Evolutionary conservation across 2,113 vertebrate genomes (phyloP), one percentile per base, ranked within the genome.

Genomic region (Trichechus manatus): DNA sequence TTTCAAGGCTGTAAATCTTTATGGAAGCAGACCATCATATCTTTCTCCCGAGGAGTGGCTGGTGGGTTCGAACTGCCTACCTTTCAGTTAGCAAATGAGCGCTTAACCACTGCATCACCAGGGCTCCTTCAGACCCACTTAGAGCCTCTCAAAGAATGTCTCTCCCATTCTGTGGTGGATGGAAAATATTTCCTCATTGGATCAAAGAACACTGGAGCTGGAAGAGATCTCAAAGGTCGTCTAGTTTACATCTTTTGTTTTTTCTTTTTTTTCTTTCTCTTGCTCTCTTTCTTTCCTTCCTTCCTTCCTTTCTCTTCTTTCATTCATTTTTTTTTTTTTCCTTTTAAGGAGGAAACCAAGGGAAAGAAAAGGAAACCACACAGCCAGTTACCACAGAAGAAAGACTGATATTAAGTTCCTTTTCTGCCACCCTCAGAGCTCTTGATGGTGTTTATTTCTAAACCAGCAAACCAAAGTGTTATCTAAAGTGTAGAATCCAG

Each of bases 231-330:
- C 59, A 50, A 44, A 90, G 36, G 29, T 89, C 72, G n/a, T 93
- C 64, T 81, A 84, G 19, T 85, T 94, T 81, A 94, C 91, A 95
- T 83, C 53, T 89, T 4, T 88, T 74, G 90, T 87, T 33, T 88
- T 91, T 63, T 66, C 42, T 84, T 7, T 87, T 33, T 88, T 91
- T 63, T 66, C 42, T 84, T 7, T 81, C n/a, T 53, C 7, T 23
- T 3, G 10, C 14, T 8, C 9, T 29, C 31, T 90, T 59, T 90
- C 3, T 29, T 15, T 74, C 39, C 13, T 50, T 6, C 13, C 5
- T 8, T 13, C 6, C 11, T 64, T 39, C 61, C 13, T 17, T 2
- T 70, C n/a, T 23, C 17, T 50, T 39, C 56, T 61, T 9, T 10
- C 27, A 27, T 68, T 39, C 39, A 39, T 39, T 39, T 39, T 39